Percentiles rank a stretch among this genome's conserved stretches.
These are phyloP conservation scores for Ferrisia virgata DNA, from an alignment of 2,888 invertebrate genomes.

Conservation along the genomic window DNA sequence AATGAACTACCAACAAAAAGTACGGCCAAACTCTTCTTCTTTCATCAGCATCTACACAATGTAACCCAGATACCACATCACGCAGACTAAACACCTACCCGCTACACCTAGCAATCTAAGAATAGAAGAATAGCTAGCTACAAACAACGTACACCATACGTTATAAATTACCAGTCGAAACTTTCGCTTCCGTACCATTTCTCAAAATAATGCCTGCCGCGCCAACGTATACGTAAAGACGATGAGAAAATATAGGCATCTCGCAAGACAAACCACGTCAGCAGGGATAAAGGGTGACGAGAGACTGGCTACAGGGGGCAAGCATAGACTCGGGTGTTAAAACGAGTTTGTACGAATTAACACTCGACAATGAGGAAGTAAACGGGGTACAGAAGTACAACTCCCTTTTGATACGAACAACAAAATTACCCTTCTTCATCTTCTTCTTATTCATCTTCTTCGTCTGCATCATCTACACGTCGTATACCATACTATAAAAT, in stretches of 20 bases:
- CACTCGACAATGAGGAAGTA: not conserved
- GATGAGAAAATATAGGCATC: not conserved
- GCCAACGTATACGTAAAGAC: no score
- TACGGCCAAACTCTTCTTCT: no score
- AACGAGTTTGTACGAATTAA: conserved; percentile 14
- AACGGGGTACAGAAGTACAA: not conserved
- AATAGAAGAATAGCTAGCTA: no score
- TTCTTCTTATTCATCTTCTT: not conserved
- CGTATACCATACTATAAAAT: no score
- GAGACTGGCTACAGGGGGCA: not conserved
- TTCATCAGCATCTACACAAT: no score
- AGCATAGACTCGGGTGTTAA: not conserved
- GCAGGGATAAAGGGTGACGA: not conserved
- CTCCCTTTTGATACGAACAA: not conserved
- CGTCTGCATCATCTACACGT: no score
- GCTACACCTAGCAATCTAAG: not conserved
- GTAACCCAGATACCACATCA: no score
- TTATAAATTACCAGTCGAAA: conserved; percentile 34
- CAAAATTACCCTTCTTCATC: conserved; percentile 34
- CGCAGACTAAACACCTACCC: no score
- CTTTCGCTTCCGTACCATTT: conserved; percentile 37
- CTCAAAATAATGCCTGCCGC: conserved; percentile 15
- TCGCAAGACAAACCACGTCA: not conserved
- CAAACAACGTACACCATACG: not conserved
- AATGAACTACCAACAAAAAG: no score